Evolutionary conservation across 2,113 vertebrate species (phyloP).

Genomic region (Glaucomys volans): DNA sequence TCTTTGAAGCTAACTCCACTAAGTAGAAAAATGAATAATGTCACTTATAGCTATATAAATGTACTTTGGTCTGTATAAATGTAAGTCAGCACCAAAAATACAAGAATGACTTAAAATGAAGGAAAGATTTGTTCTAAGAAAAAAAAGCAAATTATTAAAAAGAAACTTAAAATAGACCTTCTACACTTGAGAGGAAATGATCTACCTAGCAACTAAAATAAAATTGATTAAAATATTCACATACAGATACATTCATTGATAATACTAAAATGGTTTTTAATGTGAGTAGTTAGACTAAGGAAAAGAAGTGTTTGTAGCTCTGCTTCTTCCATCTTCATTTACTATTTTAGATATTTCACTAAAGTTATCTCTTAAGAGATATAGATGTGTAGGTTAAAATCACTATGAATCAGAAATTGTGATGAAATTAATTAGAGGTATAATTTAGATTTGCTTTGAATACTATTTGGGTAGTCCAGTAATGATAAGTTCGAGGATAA

Average conservation of each 20-base stretch:
- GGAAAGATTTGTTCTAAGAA: conserved; percentile 17
- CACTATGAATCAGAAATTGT: conserved; percentile 28
- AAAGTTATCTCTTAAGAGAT: conserved; percentile 48
- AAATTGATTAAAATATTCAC: conserved; percentile 53
- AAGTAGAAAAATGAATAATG: conserved; percentile 36
- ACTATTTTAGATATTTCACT: conserved; percentile 52
- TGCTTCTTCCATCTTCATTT: conserved; percentile 24
- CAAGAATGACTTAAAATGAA: conserved; percentile 25
- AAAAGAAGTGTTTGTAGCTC: conserved; percentile 2
- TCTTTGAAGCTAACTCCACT: conserved; percentile 25
- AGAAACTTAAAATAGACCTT: conserved; percentile 60
- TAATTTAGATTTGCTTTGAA: conserved; percentile 60
- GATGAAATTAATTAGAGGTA: conserved; percentile 41
- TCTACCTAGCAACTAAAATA: conserved; percentile 32
- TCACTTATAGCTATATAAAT: conserved; percentile 11
- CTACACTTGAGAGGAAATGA: neutral
- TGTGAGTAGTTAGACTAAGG: neutral
- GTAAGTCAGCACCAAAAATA: conserved; percentile 36
- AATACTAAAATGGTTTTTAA: conserved; percentile 52
- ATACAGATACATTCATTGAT: neutral
- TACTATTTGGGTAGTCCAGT: conserved; percentile 29
- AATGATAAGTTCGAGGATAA: conserved; percentile 31
- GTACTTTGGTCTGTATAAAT: neutral
- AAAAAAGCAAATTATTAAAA: conserved; percentile 59
- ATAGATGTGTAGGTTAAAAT: conserved; percentile 26